Evolutionary conservation across 2,888 invertebrate species (phyloP), one percentile per base, ranked within the genome.

Genomic region (Tiphia femorata): DNA sequence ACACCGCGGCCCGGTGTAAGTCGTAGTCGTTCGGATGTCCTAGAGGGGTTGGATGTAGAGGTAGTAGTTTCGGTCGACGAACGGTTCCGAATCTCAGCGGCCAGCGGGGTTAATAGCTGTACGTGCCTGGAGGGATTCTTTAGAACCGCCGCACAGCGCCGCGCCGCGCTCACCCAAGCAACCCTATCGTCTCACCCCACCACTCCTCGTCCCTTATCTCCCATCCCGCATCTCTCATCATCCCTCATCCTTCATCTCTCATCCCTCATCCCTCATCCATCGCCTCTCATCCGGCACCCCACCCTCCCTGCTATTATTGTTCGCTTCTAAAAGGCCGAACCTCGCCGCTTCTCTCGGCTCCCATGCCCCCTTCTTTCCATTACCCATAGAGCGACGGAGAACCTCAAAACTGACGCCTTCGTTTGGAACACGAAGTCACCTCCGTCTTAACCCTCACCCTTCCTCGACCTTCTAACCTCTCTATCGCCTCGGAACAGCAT

Each of bases 91-190:
- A 77, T 77, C 76, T 76, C 66, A 51, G 64, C 64, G 61, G 69
- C 75, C 66, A 51, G 64, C 64, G 61, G 69, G 68, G 73, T 77
- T 77, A 75, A 78, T 77, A 77, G 75, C 70, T 63, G 71, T 75
- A 75, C 72, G 73, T 72, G 76, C 67, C 69, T 70, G 61, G 49
- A 68, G 72, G 64, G 65, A 64, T 66, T 58, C 72, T 64, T 51
- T 52, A 38, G 35, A 51, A 61, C 59, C 52, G 41, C 62, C 53
- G 52, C 54, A 35, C 40, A 52, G 42, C 35, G 44, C 44, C 47
- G 46, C 54, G 20, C 33, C 38, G 20, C 21, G 14, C 25, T 8
- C n/a, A 2, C 30, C 21, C 37, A 35, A 21, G 17, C 38, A 51
- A 8, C 50, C 50, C 44, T 12, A 8, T 8, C 25, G 5, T 8